Evolutionary conservation across 2,888 invertebrate species (phyloP), one percentile per base, ranked within the genome.

Genomic region (Creontiades dilutus): DNA sequence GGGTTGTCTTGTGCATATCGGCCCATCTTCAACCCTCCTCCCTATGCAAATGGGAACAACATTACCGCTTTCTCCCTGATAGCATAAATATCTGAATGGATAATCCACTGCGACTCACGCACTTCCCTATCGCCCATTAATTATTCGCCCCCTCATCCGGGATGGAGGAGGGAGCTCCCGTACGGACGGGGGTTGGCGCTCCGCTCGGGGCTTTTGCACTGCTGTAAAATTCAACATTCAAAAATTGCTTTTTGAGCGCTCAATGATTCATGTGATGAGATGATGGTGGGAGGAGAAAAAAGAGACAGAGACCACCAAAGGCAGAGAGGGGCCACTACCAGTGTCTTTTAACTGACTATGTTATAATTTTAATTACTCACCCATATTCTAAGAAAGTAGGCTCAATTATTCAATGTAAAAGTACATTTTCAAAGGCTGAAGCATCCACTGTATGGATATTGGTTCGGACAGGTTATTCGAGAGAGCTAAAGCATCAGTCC

Each of bases 1-100:
- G 86, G 68, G 68, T 86, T 86, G 86, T 86, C 86, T 86, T 86
- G 86, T 86, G 86, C 86, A 48, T 86, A 86, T 86, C 86, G 86
- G 57, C 86, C 86, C 75, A 86, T 86, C 86, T 86, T 86, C 86
- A 75, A 86, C 68, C 85, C 85, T 55, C 68, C 85, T n/a, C 68
- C 86, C 75, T 86, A 86, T 86, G 86, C 86, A 86, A 86, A 86
- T 86, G 86, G 61, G 86, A 75, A 75, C 86, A 68, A 86, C 86
- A 86, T 86, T 86, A 86, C 86, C 86, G 75, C 86, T 86, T 75
- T 75, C 37, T 75, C 86, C 47, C 61, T 23, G 86, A 61, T 86
- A 86, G 86, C 86, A 75, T 86, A 86, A 86, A 86, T 86, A 86
- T 86, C 86, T 75, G 86, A 86, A 86, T 68, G 86, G 86, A 86